Conservation (phyloP, 1,140 invertebrate species). For the Rhopalosiphum padi region DNA sequence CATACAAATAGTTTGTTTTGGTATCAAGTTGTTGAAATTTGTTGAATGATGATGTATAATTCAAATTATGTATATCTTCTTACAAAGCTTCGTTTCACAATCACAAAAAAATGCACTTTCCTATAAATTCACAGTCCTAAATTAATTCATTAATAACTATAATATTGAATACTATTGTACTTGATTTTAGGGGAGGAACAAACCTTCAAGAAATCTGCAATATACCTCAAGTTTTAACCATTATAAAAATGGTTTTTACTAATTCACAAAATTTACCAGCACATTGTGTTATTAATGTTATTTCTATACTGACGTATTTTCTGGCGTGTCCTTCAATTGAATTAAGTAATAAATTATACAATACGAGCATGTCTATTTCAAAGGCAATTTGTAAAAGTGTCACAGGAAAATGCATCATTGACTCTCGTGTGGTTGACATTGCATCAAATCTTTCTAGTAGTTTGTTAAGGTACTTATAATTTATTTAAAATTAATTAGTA, state of each 20-base stretch:
- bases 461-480: slow-evolving; percentile 35
- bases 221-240: slow-evolving; percentile 27
- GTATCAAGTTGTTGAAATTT: too few species aligned
- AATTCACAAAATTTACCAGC: slow-evolving; percentile 17
- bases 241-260: slow-evolving; percentile 41
- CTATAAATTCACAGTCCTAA: too few species aligned
- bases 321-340: slow-evolving; percentile 43
- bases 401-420: slow-evolving; percentile 1
- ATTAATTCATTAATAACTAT: not conserved
- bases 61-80: too few species aligned
- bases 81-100: too few species aligned
- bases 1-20: too few species aligned
- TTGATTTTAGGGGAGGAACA: slow-evolving; percentile 22
- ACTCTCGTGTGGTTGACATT: slow-evolving; percentile 32
- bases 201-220: slow-evolving; percentile 34
- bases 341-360: slow-evolving; percentile 35
- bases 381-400: slow-evolving; percentile 41
- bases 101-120: too few species aligned
- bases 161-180: not conserved
- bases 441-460: slow-evolving; percentile 46
- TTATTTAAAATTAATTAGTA: slow-evolving; percentile 7
- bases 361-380: slow-evolving; percentile 9
- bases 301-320: slow-evolving; percentile 23
- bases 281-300: slow-evolving; percentile 5
- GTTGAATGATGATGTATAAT: too few species aligned